Base-by-base conservation (phyloP, 2,797 vertebrate genomes). In the Harpagifer antarcticus region DNA sequence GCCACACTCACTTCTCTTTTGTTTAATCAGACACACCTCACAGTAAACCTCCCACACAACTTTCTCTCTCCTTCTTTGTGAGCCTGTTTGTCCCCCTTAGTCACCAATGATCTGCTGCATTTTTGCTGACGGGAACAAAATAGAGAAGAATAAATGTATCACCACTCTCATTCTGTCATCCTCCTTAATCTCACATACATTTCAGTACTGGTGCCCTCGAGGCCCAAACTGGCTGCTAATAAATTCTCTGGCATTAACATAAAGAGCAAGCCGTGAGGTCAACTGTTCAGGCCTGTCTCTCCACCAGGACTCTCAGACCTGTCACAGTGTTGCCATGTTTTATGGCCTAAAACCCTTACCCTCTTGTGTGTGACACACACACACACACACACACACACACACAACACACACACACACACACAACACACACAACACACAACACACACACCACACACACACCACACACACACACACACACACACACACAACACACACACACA, bases 251-350 rank as follows among this genome's bases (percentile, higher is more conserved):
- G 76, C 80, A 89, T 89, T 86, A 84, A 76, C 83, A 88, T 88
- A 73, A 85, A 83, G 83, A 84, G 88, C 87, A 80, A 88, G 33
- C 76, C 72, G 52, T 1, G 43, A 73, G 91, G 91, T 94, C 91
- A 91, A 91, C 64, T 83, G 83, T 86, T 89, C 81, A 76, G 86
- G 74, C 87, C 80, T 74, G 87, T 86, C 82, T 84, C 86, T 81
- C 74, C 84, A 37, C 55, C 81, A 85, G 89, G 91, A 88, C 89
- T 76, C 88, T 89, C 82, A 50, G 53, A 82, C 84, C 93, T 93
- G 93, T 90, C 95, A 94, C 91, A 91, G 77, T 70, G 77, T n/a
- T 76, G 77, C 72, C 27, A 48, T 76, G 74, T 70, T 88, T 84
- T 87, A 86, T 54, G 47, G 72, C 57, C 56, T 17, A 14, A 63